A percentile compares a stretch with the other conserved stretches of the same genome.
phyloP scores from a whole-genome alignment of 2,797 vertebrate species.

The Semaprochilodus insignis region DNA sequence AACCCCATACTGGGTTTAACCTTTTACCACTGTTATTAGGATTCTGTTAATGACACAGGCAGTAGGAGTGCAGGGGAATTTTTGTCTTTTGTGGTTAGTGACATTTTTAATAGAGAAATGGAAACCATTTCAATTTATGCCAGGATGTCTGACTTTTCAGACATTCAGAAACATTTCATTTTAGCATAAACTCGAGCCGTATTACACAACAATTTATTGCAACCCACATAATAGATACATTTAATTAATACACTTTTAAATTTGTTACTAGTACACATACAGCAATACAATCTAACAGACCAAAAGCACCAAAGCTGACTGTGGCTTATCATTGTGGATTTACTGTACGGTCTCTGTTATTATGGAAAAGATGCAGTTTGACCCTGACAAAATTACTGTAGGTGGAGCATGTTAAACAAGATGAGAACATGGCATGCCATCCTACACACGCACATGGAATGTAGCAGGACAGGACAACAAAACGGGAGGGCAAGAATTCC shows the following conservation, averaged over 20 bases:
- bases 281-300: background rate
- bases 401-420: slow-evolving; percentile 63
- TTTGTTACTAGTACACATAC: too few relatives aligned
- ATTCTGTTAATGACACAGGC: too few relatives aligned
- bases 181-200: too few relatives aligned
- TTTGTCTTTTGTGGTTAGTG: too few relatives aligned
- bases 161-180: too few relatives aligned
- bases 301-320: background rate
- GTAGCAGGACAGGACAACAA: slow-evolving; percentile 78
- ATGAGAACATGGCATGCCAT: slow-evolving; percentile 62
- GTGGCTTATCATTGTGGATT: background rate
- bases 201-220: background rate
- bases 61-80: too few relatives aligned
- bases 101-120: too few relatives aligned
- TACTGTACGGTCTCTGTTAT: background rate
- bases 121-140: too few relatives aligned
- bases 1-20: too few relatives aligned
- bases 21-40: too few relatives aligned
- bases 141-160: too few relatives aligned
- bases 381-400: background rate
- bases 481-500: slow-evolving; percentile 78
- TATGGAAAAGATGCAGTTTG: background rate
- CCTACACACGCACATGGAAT: slow-evolving; percentile 71
- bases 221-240: background rate
- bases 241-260: too few relatives aligned